Base-by-base conservation (phyloP, 1,140 invertebrate genomes). In the Zaprionus taronus region DNA sequence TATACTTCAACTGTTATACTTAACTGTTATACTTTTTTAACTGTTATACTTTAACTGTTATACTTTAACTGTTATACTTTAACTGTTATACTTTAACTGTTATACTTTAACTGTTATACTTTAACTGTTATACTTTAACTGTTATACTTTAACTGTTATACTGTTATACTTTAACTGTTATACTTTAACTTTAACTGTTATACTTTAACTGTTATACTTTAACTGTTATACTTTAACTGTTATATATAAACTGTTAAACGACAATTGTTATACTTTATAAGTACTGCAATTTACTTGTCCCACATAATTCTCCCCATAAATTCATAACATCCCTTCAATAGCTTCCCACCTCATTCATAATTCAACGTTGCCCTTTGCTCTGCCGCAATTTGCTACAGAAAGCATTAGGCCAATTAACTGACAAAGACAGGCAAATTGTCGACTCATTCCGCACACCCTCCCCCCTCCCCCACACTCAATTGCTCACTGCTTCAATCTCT, bases 321-420 rank as follows among this genome's bases (percentile, higher is more conserved):
- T 41, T 34, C 2, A 2, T n/a, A 15, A n/a, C 1, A 15, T n/a
- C 5, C 6, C 2, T 44, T 44, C n/a, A 17, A 9, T 17, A 1
- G 7, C 15, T 9, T 47, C 0, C 41, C n/a, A 60, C 11, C 56
- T 69, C 44, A 69, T 69, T 47, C 15, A 61, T 69, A 69, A 61
- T 69, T 36, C 44, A 44, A 53, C 36, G 36, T 36, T 34, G 12
- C 28, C 6, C 22, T n/a, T 22, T 0, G 17, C 15, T 11, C 28
- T 22, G n/a, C 4, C 20, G 20, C 5, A 36, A 49, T 64, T 63
- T 61, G 26, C 41, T 26, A 72, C 60, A 55, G 62, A 69, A 80
- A 87, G 77, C 80, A 87, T 86, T 86, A 63, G 55, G 66, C 66
- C 82, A 87, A 86, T 86, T 86, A 87, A 80, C 69, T 65, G 66